Percentiles rank a stretch among this genome's conserved stretches.
Evolutionary conservation across 1,140 invertebrate species (phyloP).

Genomic region (Lasioglossum albipes): DNA sequence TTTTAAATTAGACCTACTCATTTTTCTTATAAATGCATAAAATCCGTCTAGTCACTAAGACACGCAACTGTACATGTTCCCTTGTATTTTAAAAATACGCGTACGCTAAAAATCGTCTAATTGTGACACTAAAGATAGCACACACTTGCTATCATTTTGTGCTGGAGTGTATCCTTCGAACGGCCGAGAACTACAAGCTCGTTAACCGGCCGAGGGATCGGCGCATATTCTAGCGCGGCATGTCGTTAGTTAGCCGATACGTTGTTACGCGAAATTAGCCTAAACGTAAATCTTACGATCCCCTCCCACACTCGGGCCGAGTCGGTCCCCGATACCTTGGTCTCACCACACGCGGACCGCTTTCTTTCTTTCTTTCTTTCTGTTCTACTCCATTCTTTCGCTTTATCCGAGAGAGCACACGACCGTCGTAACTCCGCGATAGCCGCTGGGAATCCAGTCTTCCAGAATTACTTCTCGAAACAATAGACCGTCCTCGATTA

Average conservation of each 20-base stretch:
- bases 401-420: background rate
- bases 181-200: slow-evolving; percentile 19
- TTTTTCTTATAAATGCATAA: no score
- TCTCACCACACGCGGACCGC: background rate
- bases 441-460: slow-evolving; percentile 47
- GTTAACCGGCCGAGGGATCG: slow-evolving; percentile 27
- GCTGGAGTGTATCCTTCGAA: no score
- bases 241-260: slow-evolving; percentile 52
- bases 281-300: slow-evolving; percentile 50
- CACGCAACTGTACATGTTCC: no score
- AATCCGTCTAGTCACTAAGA: no score
- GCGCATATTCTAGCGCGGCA: background rate
- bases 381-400: slow-evolving; percentile 2
- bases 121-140: no score
- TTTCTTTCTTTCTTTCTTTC: background rate
- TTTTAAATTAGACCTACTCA: no score
- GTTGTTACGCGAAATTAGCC: slow-evolving; percentile 49
- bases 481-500: slow-evolving; percentile 54
- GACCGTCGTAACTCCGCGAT: slow-evolving; percentile 18
- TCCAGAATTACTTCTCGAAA: slow-evolving; percentile 48
- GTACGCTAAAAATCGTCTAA: no score
- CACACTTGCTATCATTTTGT: no score
- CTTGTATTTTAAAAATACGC: no score
- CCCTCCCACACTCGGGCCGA: background rate
- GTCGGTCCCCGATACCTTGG: no score